Evolutionary conservation across 2,113 vertebrate genomes (phyloP).

Genomic region (Crotophaga sulcirostris): DNA sequence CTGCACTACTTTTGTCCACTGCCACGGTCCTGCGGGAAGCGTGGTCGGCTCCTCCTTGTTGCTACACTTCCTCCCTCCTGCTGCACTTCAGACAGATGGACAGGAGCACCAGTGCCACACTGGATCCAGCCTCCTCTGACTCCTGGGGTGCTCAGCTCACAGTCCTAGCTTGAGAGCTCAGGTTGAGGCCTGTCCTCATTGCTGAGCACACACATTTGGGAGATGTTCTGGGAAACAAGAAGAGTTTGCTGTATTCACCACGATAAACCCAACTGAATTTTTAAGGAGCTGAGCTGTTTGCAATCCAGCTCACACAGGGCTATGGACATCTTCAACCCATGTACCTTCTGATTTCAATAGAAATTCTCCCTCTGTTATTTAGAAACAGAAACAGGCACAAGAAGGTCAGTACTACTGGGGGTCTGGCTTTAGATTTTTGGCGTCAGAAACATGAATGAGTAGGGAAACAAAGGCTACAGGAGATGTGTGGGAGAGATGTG

Average conservation of each 20-base stretch:
- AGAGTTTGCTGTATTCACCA: not conserved
- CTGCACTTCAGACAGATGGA: fast-evolving
- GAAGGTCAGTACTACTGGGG: not conserved
- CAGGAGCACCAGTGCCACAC: not conserved
- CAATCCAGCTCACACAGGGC: not conserved
- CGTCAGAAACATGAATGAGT: not conserved
- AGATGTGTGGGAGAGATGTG: not conserved
- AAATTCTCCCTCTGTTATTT: not conserved
- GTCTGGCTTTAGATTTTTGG: not conserved
- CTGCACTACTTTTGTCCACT: fast-evolving
- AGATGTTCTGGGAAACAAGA: not conserved
- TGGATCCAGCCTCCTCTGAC: not conserved
- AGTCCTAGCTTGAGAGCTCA: not conserved
- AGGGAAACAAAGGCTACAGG: not conserved
- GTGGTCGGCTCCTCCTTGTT: not conserved
- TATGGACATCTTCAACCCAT: not conserved
- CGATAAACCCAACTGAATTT: not conserved
- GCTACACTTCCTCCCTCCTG: not conserved
- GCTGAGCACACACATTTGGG: not conserved
- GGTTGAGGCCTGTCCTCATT: not conserved
- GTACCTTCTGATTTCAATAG: not conserved
- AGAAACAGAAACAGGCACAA: not conserved
- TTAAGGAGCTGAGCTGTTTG: not conserved
- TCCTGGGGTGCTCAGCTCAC: not conserved
- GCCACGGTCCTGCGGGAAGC: not conserved